Conservation (phyloP, 2,797 vertebrate species). For the Neosilurus hyrtlii region DNA sequence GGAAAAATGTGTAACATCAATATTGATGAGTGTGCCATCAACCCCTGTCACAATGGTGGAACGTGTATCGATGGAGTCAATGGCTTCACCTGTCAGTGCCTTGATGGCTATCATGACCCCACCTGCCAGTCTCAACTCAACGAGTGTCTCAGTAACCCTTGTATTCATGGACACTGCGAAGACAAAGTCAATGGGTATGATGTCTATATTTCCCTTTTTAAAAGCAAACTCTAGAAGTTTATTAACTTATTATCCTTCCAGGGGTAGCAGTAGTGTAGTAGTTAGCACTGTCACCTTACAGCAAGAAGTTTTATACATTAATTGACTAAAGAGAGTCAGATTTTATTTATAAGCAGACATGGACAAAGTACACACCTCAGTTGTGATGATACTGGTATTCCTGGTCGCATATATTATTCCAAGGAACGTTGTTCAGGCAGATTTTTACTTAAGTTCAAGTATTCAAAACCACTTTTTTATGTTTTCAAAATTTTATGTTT, state of each 20-base stretch:
- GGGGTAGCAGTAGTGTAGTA: too few relatives aligned
- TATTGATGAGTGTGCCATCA: slow-evolving; percentile 86
- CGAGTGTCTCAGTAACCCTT: slow-evolving; percentile 93
- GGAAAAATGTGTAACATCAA: slow-evolving; percentile 92
- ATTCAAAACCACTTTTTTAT: too few relatives aligned
- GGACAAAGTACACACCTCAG: too few relatives aligned
- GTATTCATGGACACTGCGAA: slow-evolving; percentile 87
- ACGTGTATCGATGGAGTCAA: slow-evolving; percentile 88
- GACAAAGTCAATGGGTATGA: slow-evolving; percentile 88
- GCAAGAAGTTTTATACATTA: neutral
- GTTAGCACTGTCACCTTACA: too few relatives aligned
- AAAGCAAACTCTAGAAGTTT: neutral
- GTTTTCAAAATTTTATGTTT: too few relatives aligned
- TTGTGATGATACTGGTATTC: too few relatives aligned
- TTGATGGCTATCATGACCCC: slow-evolving; percentile 85
- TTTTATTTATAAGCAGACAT: too few relatives aligned
- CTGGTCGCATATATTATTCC: too few relatives aligned
- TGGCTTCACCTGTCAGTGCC: slow-evolving; percentile 86
- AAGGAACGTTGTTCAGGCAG: too few relatives aligned
- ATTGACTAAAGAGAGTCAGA: neutral
- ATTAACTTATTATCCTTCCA: neutral
- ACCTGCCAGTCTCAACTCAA: slow-evolving; percentile 93
- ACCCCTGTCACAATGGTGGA: slow-evolving; percentile 91
- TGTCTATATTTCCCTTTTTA: neutral
- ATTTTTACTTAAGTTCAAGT: too few relatives aligned